These are phyloP conservation scores for Parauchenoglanis ngamensis DNA, from an alignment of 2,797 vertebrate species.

Conservation along the genomic window DNA sequence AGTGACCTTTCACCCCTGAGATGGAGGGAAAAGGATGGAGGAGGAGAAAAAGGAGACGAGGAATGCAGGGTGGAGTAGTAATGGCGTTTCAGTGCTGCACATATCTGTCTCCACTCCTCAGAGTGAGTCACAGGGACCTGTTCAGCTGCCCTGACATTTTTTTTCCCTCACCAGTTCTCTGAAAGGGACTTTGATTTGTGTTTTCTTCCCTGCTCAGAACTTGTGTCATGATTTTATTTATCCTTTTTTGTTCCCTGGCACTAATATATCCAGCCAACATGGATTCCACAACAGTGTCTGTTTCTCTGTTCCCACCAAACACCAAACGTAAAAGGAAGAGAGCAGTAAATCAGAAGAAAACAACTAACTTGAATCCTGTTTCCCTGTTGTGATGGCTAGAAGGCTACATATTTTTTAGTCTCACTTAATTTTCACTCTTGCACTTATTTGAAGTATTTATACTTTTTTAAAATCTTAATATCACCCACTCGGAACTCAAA, in stretches of 20 bases:
- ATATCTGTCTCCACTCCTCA: slow-evolving; percentile 58
- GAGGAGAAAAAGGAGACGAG: slow-evolving; percentile 58
- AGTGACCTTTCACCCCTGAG: slow-evolving; percentile 40
- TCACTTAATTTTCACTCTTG: not conserved
- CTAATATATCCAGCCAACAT: slow-evolving; percentile 3
- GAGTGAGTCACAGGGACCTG: slow-evolving; percentile 73
- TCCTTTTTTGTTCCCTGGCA: not conserved
- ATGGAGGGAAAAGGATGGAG: slow-evolving; percentile 55
- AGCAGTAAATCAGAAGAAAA: slow-evolving; percentile 28
- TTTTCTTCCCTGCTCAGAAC: not conserved
- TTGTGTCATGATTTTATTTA: not conserved
- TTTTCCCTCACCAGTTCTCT: slow-evolving; percentile 36
- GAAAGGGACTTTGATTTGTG: slow-evolving; percentile 43
- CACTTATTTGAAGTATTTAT: not conserved
- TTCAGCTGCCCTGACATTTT: slow-evolving; percentile 70
- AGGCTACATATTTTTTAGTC: not conserved
- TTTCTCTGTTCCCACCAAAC: slow-evolving; percentile 19
- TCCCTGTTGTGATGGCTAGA: not conserved
- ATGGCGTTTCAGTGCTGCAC: slow-evolving; percentile 71
- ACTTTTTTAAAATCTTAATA: not conserved
- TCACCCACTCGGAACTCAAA: not conserved
- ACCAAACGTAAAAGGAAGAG: slow-evolving; percentile 9
- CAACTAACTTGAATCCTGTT: slow-evolving; percentile 8
- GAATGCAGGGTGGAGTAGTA: slow-evolving; percentile 78
- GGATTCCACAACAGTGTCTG: slow-evolving; percentile 10